Conservation (phyloP, 2,113 vertebrate genomes). For the Ranitomeya imitator region DNA sequence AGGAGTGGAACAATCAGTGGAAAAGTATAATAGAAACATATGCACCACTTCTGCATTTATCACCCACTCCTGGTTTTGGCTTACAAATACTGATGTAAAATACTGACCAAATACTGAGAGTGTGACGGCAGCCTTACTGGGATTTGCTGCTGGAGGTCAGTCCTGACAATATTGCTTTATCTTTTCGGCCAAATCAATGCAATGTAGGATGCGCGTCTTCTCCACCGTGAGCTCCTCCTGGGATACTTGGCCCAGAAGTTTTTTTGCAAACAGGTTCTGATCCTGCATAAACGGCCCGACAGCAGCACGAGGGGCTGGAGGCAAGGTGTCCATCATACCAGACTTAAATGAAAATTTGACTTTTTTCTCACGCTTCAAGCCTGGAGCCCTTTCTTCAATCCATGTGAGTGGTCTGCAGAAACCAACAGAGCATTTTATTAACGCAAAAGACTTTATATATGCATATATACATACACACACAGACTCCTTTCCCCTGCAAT, state of each 20-base stretch:
- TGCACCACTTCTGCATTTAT: too few relatives aligned
- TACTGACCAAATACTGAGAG: too few relatives aligned
- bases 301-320: constrained; percentile 68
- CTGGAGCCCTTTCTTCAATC: constrained; percentile 87
- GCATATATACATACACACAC: too few relatives aligned
- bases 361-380: constrained; percentile 78
- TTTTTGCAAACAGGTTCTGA: constrained; percentile 82
- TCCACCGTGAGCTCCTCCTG: constrained; percentile 77
- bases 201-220: constrained; percentile 79
- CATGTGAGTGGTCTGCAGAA: constrained; percentile 81
- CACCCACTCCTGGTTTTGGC: too few relatives aligned
- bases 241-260: constrained; percentile 78
- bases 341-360: constrained; percentile 85
- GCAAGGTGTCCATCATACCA: constrained; percentile 79
- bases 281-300: constrained; percentile 94
- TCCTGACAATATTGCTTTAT: constrained; percentile 75
- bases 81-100: too few relatives aligned
- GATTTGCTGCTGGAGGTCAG: not conserved
- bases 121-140: too few relatives aligned
- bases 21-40: too few relatives aligned
- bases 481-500: too few relatives aligned
- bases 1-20: too few relatives aligned
- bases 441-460: not conserved
- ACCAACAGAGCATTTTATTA: not conserved
- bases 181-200: constrained; percentile 79